Evolutionary conservation across 92 coral and sea anemone species (phyloP).

Genomic region (Blastomussa wellsi): DNA sequence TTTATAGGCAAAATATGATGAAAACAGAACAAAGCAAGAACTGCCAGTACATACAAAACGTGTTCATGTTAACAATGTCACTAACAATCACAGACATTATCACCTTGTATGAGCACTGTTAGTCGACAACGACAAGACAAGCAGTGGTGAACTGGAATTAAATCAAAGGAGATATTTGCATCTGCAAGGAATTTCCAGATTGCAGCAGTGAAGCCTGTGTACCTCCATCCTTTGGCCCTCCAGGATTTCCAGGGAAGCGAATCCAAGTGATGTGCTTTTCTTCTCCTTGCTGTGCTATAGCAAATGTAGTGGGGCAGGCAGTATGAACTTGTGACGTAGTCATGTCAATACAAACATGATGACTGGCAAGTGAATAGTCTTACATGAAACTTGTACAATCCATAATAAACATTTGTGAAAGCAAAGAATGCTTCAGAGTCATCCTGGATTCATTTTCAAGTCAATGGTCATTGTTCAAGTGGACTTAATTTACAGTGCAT

Average conservation of each 20-base stretch:
- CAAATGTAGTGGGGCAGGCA: background rate
- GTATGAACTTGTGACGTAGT: background rate
- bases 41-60: slow-evolving; percentile 64
- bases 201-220: background rate
- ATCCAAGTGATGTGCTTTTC: too few species aligned
- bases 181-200: background rate
- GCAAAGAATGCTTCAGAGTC: background rate
- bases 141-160: too few species aligned
- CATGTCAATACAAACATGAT: background rate
- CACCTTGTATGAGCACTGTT: slow-evolving; percentile 34
- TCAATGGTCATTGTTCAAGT: too few species aligned
- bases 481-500: too few species aligned
- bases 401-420: too few species aligned
- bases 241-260: too few species aligned
- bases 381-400: background rate
- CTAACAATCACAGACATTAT: slow-evolving; percentile 38
- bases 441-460: too few species aligned
- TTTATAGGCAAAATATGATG: slow-evolving; percentile 84
- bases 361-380: background rate
- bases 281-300: background rate
- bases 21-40: slow-evolving; percentile 65
- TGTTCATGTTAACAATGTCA: slow-evolving; percentile 24
- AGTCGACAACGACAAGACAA: background rate
- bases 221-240: too few species aligned
- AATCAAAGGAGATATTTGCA: too few species aligned